Base-by-base conservation (phyloP, 2,113 vertebrate genomes). In the Antennarius striatus region DNA sequence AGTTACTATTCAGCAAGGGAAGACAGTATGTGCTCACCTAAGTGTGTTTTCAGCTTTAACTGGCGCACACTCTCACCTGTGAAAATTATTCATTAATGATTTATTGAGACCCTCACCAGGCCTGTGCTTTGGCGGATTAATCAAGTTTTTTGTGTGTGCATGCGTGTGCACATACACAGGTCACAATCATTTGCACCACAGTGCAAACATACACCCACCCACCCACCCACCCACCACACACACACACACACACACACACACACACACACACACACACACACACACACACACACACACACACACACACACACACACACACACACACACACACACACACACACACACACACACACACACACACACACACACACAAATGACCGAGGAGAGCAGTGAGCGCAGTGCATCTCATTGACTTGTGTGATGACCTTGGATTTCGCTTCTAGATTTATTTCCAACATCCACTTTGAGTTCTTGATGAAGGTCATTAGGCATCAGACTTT, bases 11-110 rank as follows among this genome's bases (percentile, higher is more conserved):
- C 71, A 74, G 55, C 61, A 13, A 64, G 46, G 22, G 12, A 61
- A 61, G 68, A 63, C 43, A 48, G 61, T 73, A 39, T 46, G 54
- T 64, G 76, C 67, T 68, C 63, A 46, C 53, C 53, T 50, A 71
- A 63, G 59, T 76, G 77, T 78, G 64, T 76, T 84, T 81, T 76
- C 65, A 64, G 47, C 48, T 30, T 79, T 73, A 75, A 47, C 63
- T 53, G 28, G 22, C 65, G 62, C 70, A 62, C 63, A 52, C 80
- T 73, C 66, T 89, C 81, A 85, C 86, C 85, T 86, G 85, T 85
- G 83, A 88, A 88, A 87, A 84, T 87, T 75, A 85, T 85, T 86
- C 82, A 86, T 88, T 85, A 77, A 87, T 76, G 76, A 83, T 84
- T 84, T 86, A 87, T 80, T 80, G 77, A 79, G 69, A 79, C 66